Conservation (phyloP, 1,140 invertebrate species). For the Agrilus planipennis region DNA sequence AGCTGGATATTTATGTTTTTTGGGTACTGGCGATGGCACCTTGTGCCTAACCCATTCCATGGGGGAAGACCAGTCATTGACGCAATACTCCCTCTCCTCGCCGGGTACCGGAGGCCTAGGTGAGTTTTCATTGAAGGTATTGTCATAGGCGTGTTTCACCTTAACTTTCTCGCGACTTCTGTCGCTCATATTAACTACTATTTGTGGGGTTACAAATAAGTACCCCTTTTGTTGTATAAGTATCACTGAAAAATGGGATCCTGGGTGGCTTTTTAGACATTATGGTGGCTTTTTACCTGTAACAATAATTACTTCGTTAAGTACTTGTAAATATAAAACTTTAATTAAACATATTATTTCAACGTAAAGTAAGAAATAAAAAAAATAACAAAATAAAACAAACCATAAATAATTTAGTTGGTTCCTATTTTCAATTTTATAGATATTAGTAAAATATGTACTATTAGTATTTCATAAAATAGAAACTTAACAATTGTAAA, state of each 20-base stretch:
- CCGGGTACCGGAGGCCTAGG: conserved; percentile 31
- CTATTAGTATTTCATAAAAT: too few relatives aligned
- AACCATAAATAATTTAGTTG: too few relatives aligned
- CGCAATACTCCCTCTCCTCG: conserved; percentile 26
- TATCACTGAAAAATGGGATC: neutral
- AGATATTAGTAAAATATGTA: too few relatives aligned
- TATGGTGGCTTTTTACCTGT: conserved; percentile 10
- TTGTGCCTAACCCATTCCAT: conserved; percentile 21
- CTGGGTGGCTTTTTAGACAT: conserved; percentile 5
- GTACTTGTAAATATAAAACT: neutral
- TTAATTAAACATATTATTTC: neutral
- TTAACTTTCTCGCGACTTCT: conserved; percentile 12
- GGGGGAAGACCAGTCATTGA: conserved; percentile 20
- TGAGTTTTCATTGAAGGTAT: conserved; percentile 25
- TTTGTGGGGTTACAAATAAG: conserved; percentile 1
- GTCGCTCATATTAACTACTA: conserved; percentile 22
- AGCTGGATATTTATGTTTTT: conserved; percentile 12
- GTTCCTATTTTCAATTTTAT: too few relatives aligned
- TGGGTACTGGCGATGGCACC: conserved; percentile 19
- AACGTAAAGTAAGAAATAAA: neutral
- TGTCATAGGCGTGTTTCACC: conserved; percentile 21
- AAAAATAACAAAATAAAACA: too few relatives aligned
- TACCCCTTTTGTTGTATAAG: conserved; percentile 5
- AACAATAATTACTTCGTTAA: conserved; percentile 4
- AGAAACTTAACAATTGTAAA: too few relatives aligned